Base-by-base conservation (phyloP, 2,113 vertebrate genomes). In the Epinephelus lanceolatus region DNA sequence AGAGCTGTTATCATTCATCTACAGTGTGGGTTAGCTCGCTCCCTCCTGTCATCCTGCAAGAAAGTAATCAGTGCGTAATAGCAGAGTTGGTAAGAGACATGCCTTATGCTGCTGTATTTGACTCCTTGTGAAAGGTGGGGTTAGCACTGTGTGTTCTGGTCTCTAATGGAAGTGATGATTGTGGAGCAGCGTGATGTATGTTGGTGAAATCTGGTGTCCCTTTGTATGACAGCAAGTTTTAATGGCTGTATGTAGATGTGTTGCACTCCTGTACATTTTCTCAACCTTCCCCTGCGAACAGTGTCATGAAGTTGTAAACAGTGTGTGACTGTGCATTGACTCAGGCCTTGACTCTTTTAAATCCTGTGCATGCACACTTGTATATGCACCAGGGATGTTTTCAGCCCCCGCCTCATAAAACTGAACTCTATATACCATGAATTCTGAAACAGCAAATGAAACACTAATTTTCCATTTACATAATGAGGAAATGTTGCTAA, bases 1-100 rank as follows among this genome's bases (percentile, higher is more conserved):
- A 55, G 52, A 56, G 83, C 52, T 40, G 56, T 81, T 84, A 62
- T 89, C 75, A 74, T 82, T 78, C 74, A 86, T 87, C 83, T 74
- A 30, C 75, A 78, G 83, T 63, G 83, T 23, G 67, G 21, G 71
- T 78, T 89, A n/a, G 84, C 61, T 17, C 9, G 82, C 70, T 72
- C 77, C 79, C 47, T 45, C 70, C 78, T 85, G 80, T 83, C 86
- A 81, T 57, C 62, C 79, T 76, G 27, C 40, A 30, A 33, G 86
- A 91, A 82, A 49, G 71, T 81, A 87, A 88, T 82, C 72, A 78
- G 71, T n/a, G 53, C 68, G 25, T 81, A 62, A 88, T 73, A 60
- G 81, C 59, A 33, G 27, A 37, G 52, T 14, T 61, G 56, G 61
- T 71, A 62, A 51, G 70, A 73, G 81, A 81, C 56, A 53, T 59